Evolutionary conservation across 2,113 vertebrate species (phyloP).

Genomic region (Eira barbara): DNA sequence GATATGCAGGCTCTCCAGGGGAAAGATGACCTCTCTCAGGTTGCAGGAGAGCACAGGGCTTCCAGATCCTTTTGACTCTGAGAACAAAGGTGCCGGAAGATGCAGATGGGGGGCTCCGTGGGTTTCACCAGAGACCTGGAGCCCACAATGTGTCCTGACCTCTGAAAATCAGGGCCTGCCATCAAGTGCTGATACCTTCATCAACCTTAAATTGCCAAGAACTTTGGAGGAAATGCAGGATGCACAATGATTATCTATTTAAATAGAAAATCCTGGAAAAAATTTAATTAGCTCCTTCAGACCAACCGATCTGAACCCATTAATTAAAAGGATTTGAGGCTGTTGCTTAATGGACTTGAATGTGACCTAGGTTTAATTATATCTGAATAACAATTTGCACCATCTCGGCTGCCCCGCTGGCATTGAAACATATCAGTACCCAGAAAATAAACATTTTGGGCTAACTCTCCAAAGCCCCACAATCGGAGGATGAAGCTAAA

Average conservation of each 20-base stretch:
- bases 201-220: conserved; percentile 30
- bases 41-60: neutral
- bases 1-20: neutral
- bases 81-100: neutral
- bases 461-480: conserved; percentile 41
- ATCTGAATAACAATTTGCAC: conserved; percentile 59
- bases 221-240: neutral
- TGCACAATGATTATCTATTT: conserved; percentile 3
- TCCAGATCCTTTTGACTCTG: neutral
- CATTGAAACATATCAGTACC: neutral
- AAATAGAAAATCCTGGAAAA: conserved; percentile 62
- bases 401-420: conserved; percentile 13
- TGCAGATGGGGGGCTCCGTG: neutral
- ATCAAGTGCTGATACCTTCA: neutral
- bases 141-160: neutral
- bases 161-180: conserved; percentile 40
- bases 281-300: conserved; percentile 72
- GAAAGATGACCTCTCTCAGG: neutral
- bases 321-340: conserved; percentile 79
- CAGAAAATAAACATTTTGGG: conserved; percentile 24
- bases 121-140: neutral
- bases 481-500: conserved; percentile 29
- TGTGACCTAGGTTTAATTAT: conserved; percentile 65
- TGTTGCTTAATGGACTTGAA: conserved; percentile 66
- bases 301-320: conserved; percentile 74